phyloP scores from a whole-genome alignment of 2,888 invertebrate species.

The Epinotia ramella region DNA sequence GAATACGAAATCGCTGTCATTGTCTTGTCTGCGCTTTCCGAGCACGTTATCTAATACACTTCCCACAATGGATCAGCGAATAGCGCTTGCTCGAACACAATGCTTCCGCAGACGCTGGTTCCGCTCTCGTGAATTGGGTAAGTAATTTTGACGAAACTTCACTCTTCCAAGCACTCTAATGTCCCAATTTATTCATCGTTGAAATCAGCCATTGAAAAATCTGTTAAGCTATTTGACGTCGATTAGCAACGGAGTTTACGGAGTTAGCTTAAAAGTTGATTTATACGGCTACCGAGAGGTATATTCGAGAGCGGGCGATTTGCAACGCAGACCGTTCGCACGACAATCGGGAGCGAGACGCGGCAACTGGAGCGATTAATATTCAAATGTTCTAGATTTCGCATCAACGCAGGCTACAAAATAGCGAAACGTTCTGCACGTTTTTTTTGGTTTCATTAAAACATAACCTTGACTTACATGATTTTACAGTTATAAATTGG shows the following conservation, averaged over 20 bases:
- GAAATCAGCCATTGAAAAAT: slow-evolving; percentile 64
- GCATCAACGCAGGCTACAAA: slow-evolving; percentile 58
- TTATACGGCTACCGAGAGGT: slow-evolving; percentile 68
- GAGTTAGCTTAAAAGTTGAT: slow-evolving; percentile 66
- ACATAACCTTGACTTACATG: slow-evolving; percentile 51
- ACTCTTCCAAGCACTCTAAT: slow-evolving; percentile 77
- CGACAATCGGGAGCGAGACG: slow-evolving; percentile 79
- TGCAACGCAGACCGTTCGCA: slow-evolving; percentile 75
- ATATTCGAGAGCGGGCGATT: slow-evolving; percentile 67
- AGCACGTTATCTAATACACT: slow-evolving; percentile 77
- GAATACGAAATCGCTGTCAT: slow-evolving; percentile 70
- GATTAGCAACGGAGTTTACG: slow-evolving; percentile 71
- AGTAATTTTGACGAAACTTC: slow-evolving; percentile 82
- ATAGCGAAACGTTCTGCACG: slow-evolving; percentile 61
- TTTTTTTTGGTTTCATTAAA: slow-evolving; percentile 59
- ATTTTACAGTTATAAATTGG: slow-evolving; percentile 36
- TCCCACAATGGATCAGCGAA: slow-evolving; percentile 70
- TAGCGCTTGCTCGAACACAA: slow-evolving; percentile 67
- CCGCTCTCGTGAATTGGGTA: slow-evolving; percentile 83
- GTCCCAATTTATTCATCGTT: slow-evolving; percentile 57
- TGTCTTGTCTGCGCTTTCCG: slow-evolving; percentile 74
- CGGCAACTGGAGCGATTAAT: slow-evolving; percentile 79
- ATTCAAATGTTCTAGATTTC: slow-evolving; percentile 73
- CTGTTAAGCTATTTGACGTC: slow-evolving; percentile 67
- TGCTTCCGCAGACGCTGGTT: slow-evolving; percentile 78